Base-by-base conservation (phyloP, 2,113 vertebrate species). In the Butorides virescens region DNA sequence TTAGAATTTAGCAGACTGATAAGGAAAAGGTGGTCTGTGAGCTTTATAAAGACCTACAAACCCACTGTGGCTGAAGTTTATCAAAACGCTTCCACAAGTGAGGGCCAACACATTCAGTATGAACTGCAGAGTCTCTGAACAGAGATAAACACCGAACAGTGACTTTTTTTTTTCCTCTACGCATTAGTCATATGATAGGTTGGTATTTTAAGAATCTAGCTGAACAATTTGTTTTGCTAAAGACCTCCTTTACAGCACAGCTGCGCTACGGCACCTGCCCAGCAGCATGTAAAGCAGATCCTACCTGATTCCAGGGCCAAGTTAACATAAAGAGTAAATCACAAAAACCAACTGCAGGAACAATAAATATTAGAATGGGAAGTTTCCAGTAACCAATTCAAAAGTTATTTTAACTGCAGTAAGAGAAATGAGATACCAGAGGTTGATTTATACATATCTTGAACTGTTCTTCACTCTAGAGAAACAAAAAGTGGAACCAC, bases 301-400 rank as follows among this genome's bases (percentile, higher is more conserved):
- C 53, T 25, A 32, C 44, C 30, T 5, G 23, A 63, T 37, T 39
- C 18, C n/a, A 84, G 44, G 26, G 42, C 6, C 44, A 44, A 84
- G n/a, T 67, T 13, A 62, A 32, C 10, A 37, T 2, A 0, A 0
- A 26, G 30, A 56, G 26, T 10, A 21, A 85, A n/a, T 32, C 50
- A 75, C 3, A 0, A 47, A 78, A 82, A 63, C 2, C 46, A 53
- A 10, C 4, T 39, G 52, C 62, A 67, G 30, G 34, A 83, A 5
- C 32, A 75, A 47, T 15, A 52, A 20, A 7, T 2, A 11, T 58
- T 63, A 19, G 34, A 67, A 52, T 16, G 27, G n/a, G 63, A 55
- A 82, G 56, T 37, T 42, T 87, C 36, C 62, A 62, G 79, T 26
- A 88, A 55, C 17, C 8, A 16, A 39, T 50, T 50, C 18, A 10